phyloP scores from a whole-genome alignment of 2,888 invertebrate genomes.

The Schrankia costaestrigalis region DNA sequence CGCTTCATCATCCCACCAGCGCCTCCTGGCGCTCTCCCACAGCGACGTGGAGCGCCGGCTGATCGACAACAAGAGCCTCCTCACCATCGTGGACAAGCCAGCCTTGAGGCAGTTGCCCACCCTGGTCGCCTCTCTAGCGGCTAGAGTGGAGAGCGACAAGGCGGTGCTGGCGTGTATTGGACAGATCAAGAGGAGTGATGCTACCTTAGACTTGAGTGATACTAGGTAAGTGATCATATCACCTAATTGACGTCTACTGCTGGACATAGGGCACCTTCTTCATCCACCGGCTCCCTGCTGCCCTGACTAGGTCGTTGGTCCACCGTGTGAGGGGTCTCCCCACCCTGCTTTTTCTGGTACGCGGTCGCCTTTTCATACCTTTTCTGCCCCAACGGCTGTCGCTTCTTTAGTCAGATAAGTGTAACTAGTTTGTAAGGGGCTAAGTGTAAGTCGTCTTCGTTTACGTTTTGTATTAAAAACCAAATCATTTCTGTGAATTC shows the following conservation, averaged over 20 bases:
- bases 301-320: no score
- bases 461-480: no score
- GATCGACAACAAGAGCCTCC: constrained; percentile 94
- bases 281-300: no score
- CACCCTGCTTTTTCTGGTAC: no score
- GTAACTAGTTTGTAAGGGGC: no score
- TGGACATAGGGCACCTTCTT: not conserved
- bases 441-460: no score
- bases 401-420: no score
- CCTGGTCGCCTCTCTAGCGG: constrained; percentile 85
- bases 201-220: constrained; percentile 82
- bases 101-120: constrained; percentile 87
- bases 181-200: constrained; percentile 83
- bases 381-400: no score
- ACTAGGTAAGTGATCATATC: constrained; percentile 61
- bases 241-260: not conserved
- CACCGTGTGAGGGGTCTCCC: no score
- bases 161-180: constrained; percentile 89
- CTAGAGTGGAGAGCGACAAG: constrained; percentile 94
- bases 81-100: constrained; percentile 91
- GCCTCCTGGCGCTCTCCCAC: constrained; percentile 90
- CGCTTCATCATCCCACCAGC: constrained; percentile 93
- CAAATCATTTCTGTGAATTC: no score
- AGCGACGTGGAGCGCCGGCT: constrained; percentile 93
- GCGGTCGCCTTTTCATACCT: no score